Percentiles rank a stretch among this genome's conserved stretches.
Evolutionary conservation across 2,797 vertebrate genomes (phyloP).

Genomic region (Characodon lateralis): DNA sequence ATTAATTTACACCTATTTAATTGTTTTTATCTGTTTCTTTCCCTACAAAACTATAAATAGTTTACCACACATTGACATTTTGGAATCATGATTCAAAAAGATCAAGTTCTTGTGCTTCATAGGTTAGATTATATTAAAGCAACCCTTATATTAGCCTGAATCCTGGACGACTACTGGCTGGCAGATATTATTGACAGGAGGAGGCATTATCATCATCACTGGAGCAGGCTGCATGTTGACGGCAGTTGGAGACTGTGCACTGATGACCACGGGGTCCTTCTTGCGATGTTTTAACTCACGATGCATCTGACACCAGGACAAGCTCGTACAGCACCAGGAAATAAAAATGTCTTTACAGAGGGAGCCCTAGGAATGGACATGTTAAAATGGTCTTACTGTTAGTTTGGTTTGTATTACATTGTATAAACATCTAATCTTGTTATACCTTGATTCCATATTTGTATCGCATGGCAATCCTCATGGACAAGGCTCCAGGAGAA

Average conservation of each 20-base stretch:
- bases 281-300: conserved; percentile 58
- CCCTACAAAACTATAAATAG: no score
- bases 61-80: no score
- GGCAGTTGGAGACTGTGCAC: neutral
- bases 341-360: conserved; percentile 61
- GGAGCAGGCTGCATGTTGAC: conserved; percentile 31
- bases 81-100: no score
- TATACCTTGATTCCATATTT: conserved; percentile 60
- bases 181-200: neutral
- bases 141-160: no score
- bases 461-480: conserved; percentile 41
- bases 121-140: no score
- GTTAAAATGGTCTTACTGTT: neutral
- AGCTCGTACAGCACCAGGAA: conserved; percentile 59
- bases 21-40: no score
- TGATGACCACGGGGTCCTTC: fast-evolving
- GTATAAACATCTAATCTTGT: neutral
- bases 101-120: no score
- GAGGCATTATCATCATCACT: neutral
- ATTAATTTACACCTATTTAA: neutral
- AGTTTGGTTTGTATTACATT: no score
- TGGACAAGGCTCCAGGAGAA: conserved; percentile 36
- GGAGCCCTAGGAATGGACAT: conserved; percentile 56
- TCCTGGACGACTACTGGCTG: neutral
- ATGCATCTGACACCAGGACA: conserved; percentile 77